Evolutionary conservation across 1,140 invertebrate species (phyloP), one percentile per base, ranked within the genome.

Genomic region (Drosophila santomea): DNA sequence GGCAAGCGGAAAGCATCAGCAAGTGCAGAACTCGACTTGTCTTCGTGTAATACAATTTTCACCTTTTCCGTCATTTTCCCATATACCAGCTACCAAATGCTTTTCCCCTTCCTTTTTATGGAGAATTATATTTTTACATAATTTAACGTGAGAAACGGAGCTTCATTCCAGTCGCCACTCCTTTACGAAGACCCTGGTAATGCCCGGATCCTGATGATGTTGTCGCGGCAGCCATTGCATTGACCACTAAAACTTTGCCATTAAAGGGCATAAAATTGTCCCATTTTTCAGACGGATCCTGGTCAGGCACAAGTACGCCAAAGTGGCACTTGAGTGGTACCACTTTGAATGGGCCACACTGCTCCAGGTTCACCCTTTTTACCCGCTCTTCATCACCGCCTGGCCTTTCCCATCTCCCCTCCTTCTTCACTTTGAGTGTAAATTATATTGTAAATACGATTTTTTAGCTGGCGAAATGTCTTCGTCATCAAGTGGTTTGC

Each of bases 381-480:
- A 20, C 35, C 14, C 62, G 38, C 25, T 38, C 62, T 38, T 35
- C 61, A 15, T 38, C 23, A 20, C 6, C 5, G 8, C 52, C 10
- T 6, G 12, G 10, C 14, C 3, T 15, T 25, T 4, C 38, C 17
- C 10, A 0, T 39, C 36, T 4, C 39, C 38, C 4, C 38, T 5
- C 0, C 14, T 14, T 14, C 35, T n/a, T 25, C 56, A 51, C 45
- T 67, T 67, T 63, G 75, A 83, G 80, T 64, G 75, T 66, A 80
- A 83, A 83, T 83, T 74, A 84, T 83, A 80, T 83, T 84, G 80
- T 76, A 83, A 83, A 83, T 76, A 84, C 80, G 68, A 80, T 84
- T 83, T 82, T 83, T 83, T 71, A 84, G 61, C 71, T 61, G 47
- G 80, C 68, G 62, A 84, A 83, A 83, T 83, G 64, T 84, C 80